These are phyloP conservation scores for Aphaenogaster ashmeadi DNA, from an alignment of 1,140 invertebrate species.

Conservation along the genomic window DNA sequence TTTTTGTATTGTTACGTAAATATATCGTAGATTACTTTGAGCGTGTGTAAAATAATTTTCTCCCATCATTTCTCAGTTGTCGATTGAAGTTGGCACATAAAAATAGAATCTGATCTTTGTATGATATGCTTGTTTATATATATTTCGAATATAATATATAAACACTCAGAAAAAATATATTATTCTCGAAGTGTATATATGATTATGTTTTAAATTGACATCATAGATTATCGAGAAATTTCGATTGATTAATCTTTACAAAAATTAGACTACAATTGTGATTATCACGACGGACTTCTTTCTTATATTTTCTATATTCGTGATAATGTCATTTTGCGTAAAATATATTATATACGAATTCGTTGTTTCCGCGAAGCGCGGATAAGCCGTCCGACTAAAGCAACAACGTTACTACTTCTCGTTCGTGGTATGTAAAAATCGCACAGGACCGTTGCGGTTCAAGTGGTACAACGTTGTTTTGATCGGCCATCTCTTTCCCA, in stretches of 20 bases:
- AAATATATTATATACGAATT: neutral
- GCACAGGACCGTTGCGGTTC: neutral
- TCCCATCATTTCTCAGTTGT: neutral
- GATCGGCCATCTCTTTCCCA: neutral
- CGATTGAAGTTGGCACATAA: constrained; percentile 13
- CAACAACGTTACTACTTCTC: constrained; percentile 27
- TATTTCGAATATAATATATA: neutral
- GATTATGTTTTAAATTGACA: constrained; percentile 26
- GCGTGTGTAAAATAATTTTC: constrained; percentile 31
- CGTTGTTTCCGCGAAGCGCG: neutral
- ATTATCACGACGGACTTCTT: neutral
- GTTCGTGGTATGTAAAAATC: constrained; percentile 19
- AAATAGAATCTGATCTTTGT: constrained; percentile 29
- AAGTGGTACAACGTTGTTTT: constrained; percentile 13
- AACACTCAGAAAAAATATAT: constrained; percentile 15
- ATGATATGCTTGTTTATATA: constrained; percentile 10
- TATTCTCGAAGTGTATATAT: neutral
- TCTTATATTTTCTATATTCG: neutral
- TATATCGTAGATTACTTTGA: neutral
- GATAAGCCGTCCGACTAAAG: constrained; percentile 20
- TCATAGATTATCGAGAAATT: constrained; percentile 14
- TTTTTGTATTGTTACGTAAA: neutral
- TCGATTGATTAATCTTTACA: neutral
- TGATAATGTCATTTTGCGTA: neutral
- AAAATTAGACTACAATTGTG: constrained; percentile 9